Percentiles rank a stretch among this genome's conserved stretches.
Conservation (phyloP, 2,113 vertebrate genomes). For the Anthoscopus minutus region DNA sequence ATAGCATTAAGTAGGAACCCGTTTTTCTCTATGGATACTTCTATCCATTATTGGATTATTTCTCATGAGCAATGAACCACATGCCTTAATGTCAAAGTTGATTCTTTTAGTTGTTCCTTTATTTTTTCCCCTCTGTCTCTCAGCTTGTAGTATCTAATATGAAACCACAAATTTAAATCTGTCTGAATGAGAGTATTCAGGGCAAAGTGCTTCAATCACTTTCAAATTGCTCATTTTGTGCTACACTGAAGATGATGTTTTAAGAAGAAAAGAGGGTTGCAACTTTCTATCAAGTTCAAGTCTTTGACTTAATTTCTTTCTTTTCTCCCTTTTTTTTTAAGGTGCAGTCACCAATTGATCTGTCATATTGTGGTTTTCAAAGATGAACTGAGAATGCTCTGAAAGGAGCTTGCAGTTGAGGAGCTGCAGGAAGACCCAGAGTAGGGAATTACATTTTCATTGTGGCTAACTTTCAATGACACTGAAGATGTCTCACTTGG, state of each 20-base stretch:
- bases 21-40: slow-evolving; percentile 21
- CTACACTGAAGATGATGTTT: slow-evolving; percentile 19
- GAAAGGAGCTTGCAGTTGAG: slow-evolving; percentile 27
- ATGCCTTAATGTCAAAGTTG: slow-evolving; percentile 20
- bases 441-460: slow-evolving; percentile 54
- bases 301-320: not conserved
- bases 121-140: slow-evolving; percentile 28
- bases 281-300: slow-evolving; percentile 40
- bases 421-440: slow-evolving; percentile 10
- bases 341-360: slow-evolving; percentile 12
- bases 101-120: slow-evolving; percentile 37
- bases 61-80: not conserved
- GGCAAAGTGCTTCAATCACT: slow-evolving; percentile 31
- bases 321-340: not conserved
- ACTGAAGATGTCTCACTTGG: slow-evolving; percentile 37
- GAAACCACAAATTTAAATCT: slow-evolving; percentile 44
- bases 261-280: slow-evolving; percentile 37
- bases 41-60: slow-evolving; percentile 37
- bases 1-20: slow-evolving; percentile 6
- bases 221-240: slow-evolving; percentile 56
- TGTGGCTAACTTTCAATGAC: slow-evolving; percentile 39
- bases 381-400: slow-evolving; percentile 32
- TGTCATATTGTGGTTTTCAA: slow-evolving; percentile 39
- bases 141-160: not conserved
- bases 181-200: slow-evolving; percentile 6